Base-by-base conservation (phyloP, 2,113 vertebrate genomes). In the Nyctibius bracteatus region DNA sequence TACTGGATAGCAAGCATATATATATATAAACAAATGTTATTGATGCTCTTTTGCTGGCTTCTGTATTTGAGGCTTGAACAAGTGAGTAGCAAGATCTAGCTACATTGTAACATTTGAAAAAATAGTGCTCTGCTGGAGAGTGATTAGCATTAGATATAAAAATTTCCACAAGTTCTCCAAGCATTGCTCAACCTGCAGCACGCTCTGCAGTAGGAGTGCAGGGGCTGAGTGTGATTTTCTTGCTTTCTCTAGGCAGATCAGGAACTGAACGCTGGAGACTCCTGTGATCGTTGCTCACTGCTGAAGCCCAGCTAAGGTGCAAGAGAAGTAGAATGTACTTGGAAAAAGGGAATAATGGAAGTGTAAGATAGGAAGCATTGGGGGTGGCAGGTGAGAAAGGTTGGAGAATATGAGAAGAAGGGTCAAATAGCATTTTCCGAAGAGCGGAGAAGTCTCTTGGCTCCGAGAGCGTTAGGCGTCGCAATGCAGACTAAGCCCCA, bases 401-500 rank as follows among this genome's bases (percentile, higher is more conserved):
- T 37, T 44, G 43, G 16, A 7, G 13, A 54, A 31, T 41, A 25
- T 19, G 37, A 92, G 30, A 7, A 65, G 22, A 59, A 80, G 51
- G 57, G 6, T 86, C 41, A 86, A 28, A 46, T 12, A 14, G 33
- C 35, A 21, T 44, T 78, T 79, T 61, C 8, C 27, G 33, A 30
- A 31, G 41, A 66, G 14, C 5, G 1, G 41, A 39, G 7, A 46
- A 27, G 12, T 47, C 30, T 73, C 14, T 51, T 39, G 31, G 24
- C 33, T 79, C 27, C 23, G 46, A 14, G n/a, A 27, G 6, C 0
- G 0, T 17, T 52, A 47, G 41, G 14, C 0, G 0, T 54, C 0
- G 0, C 22, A 49, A 1, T 19, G 18, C 11, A 9, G 52, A 6
- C 52, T 1, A 2, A 88, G 16, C 30, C 39, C 20, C 1, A 2